Evolutionary conservation across 2,113 vertebrate genomes (phyloP).

Genomic region (Plectropomus leopardus): DNA sequence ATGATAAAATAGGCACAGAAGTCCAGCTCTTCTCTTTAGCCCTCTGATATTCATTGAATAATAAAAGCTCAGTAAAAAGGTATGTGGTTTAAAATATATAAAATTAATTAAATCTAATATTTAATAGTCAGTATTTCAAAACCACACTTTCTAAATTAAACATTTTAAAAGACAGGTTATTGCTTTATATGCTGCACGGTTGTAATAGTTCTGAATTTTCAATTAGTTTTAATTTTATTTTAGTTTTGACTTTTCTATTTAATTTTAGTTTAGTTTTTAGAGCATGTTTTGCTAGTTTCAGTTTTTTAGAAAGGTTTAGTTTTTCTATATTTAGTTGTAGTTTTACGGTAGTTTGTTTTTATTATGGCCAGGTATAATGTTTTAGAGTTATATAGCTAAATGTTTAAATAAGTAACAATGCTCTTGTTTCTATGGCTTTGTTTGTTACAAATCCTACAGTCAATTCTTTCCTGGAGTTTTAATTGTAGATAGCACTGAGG

Average conservation of each 20-base stretch:
- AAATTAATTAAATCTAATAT: background rate
- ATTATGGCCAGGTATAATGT: no score
- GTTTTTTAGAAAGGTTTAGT: no score
- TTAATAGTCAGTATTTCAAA: background rate
- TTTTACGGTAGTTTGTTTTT: no score
- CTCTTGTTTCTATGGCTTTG: slow-evolving; percentile 2
- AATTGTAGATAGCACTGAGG: slow-evolving; percentile 3
- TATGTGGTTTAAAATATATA: background rate
- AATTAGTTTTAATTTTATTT: no score
- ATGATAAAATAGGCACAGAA: slow-evolving; percentile 30
- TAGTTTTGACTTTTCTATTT: no score
- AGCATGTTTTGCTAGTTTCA: no score
- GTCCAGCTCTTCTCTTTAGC: background rate
- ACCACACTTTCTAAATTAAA: background rate
- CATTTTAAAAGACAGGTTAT: background rate
- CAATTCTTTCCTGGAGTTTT: background rate
- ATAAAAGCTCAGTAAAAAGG: background rate
- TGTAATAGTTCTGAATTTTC: background rate
- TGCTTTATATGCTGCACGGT: background rate
- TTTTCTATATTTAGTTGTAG: no score
- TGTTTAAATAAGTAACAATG: background rate
- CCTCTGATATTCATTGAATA: background rate
- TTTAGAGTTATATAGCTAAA: no score
- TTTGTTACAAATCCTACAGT: background rate
- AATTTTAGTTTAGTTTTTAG: no score